Base-by-base conservation (phyloP, 1,140 invertebrate genomes). In the Sarcophaga bullata region DNA sequence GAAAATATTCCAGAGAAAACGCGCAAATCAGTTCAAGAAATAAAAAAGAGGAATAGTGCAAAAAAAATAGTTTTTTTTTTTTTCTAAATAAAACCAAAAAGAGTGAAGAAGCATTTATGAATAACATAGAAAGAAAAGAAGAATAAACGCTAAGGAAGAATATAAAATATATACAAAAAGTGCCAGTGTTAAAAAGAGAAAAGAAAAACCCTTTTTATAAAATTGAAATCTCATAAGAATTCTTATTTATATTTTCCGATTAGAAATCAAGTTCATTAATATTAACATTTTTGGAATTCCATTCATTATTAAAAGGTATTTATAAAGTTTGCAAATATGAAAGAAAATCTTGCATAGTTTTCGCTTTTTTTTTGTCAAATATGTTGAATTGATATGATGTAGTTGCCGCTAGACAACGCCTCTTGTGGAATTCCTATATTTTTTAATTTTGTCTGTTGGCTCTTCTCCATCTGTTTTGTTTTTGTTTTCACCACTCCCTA, bases 341-440 rank as follows among this genome's bases (percentile, higher is more conserved):
- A 73, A 25, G 46, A 75, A 11, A 62, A 25, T 25, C 49, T 49
- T 76, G 15, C 47, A 76, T 48, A 76, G 73, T 76, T 76, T 76
- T 76, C 48, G 49, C 73, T 48, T 76, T 76, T 15, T 49, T 47
- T 6, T 68, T 1, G 25, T 37, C 25, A 1, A 37, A 37, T 37
- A 37, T 37, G 25, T 37, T 37, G 25, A 15, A 68, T 68, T 68
- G 62, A 19, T 68, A 15, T 49, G 25, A 37, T 37, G 25, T 37
- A 37, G 25, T 13, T 48, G 73, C 11, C 37, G 10, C n/a, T 17
- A 76, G 73, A 76, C 73, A 76, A 76, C 73, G 73, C 73, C 73
- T 76, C 73, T 76, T 76, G 73, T 76, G 73, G 73, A 76, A 76
- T 76, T 76, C 25, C 9, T 76, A 17, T 76, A 47, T 76, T 75